Percentiles rank a stretch among this genome's conserved stretches.
phyloP scores from a whole-genome alignment of 2,797 vertebrate species.

The Ispidina lecontei region DNA sequence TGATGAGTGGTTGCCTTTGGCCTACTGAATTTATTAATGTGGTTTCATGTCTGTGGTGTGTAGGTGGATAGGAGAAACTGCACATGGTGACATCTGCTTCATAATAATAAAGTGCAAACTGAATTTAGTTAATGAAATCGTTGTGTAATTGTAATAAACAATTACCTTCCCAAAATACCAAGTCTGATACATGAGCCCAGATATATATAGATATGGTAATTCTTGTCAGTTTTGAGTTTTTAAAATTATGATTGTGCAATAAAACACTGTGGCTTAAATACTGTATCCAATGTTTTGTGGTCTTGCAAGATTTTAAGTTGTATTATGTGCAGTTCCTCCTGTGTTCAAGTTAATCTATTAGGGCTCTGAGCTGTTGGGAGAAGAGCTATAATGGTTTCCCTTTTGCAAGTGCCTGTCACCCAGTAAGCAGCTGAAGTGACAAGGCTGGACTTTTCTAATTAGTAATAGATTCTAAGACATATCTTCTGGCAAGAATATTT shows the following conservation, averaged over 20 bases:
- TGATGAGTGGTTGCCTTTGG: slow-evolving; percentile 31
- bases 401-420: neutral
- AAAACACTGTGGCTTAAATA: neutral
- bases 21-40: slow-evolving; percentile 41
- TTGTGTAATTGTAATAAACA: neutral
- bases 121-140: neutral
- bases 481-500: neutral
- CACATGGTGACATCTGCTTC: neutral
- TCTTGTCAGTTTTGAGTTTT: neutral
- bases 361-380: neutral
- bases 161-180: neutral
- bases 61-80: slow-evolving; percentile 59
- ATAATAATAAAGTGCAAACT: neutral
- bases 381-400: neutral
- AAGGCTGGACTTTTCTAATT: neutral
- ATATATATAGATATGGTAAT: neutral
- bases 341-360: neutral
- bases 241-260: neutral
- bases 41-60: slow-evolving; percentile 39
- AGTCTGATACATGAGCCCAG: neutral
- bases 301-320: neutral
- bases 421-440: neutral
- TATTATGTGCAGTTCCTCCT: neutral
- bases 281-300: neutral
- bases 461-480: neutral